A percentile compares a stretch with the other conserved stretches of the same genome.
phyloP scores from a whole-genome alignment of 1,140 invertebrate genomes.

The Dendrolimus punctatus region DNA sequence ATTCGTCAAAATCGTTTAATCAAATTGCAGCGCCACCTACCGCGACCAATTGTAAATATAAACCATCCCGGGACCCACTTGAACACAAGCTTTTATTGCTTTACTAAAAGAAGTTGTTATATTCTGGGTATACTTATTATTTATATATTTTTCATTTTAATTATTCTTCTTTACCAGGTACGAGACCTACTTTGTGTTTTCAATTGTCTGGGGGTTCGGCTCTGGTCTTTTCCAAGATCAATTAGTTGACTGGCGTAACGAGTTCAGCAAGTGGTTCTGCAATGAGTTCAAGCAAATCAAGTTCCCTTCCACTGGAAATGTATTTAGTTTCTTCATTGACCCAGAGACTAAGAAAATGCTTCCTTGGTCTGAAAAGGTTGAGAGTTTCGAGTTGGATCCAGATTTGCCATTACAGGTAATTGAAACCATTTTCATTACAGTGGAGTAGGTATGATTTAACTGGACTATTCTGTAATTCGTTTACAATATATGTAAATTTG shows the following conservation, averaged over 20 bases:
- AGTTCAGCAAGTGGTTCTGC: conserved; percentile 91
- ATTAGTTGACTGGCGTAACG: conserved; percentile 89
- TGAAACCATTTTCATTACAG: background rate
- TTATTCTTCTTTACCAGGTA: conserved; percentile 72
- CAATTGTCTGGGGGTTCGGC: conserved; percentile 94
- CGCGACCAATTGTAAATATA: no score
- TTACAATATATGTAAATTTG: no score
- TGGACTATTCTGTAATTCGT: no score
- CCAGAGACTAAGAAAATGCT: conserved; percentile 87
- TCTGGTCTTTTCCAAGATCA: conserved; percentile 93
- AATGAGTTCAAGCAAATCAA: conserved; percentile 94
- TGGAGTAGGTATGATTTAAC: no score
- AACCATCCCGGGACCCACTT: no score
- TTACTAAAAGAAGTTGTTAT: no score
- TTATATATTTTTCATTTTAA: conserved; percentile 23
- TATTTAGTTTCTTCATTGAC: conserved; percentile 95
- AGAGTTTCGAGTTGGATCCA: conserved; percentile 85
- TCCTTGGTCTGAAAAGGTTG: conserved; percentile 88
- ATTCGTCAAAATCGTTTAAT: no score
- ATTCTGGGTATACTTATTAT: background rate
- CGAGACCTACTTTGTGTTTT: conserved; percentile 95
- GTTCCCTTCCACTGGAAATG: conserved; percentile 85
- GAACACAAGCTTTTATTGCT: no score
- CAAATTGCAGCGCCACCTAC: no score
- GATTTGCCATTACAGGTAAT: conserved; percentile 89